phyloP scores from a whole-genome alignment of 2,113 vertebrate species.

The Acanthochromis polyacanthus region DNA sequence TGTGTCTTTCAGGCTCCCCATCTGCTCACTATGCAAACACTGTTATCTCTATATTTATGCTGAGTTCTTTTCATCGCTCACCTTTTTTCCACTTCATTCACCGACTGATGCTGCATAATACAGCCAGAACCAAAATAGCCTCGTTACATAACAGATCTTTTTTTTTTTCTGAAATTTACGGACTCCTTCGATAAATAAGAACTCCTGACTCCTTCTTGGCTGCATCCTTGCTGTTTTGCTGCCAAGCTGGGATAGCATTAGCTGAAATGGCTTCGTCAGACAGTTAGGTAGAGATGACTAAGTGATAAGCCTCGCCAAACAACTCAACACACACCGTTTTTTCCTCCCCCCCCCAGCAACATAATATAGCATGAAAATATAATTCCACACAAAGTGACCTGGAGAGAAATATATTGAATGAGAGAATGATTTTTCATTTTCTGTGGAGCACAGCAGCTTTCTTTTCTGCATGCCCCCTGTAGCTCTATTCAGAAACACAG shows the following conservation, averaged over 20 bases:
- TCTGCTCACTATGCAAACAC: constrained; percentile 48
- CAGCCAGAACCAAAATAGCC: constrained; percentile 40
- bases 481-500: constrained; percentile 49
- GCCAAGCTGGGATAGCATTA: constrained; percentile 44
- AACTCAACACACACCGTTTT: constrained; percentile 7
- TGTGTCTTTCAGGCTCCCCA: constrained; percentile 27
- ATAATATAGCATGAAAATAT: constrained; percentile 39
- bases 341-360: not conserved
- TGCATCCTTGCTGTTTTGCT: not conserved
- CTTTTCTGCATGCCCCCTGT: constrained; percentile 31
- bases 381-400: constrained; percentile 46
- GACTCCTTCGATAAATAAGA: constrained; percentile 42
- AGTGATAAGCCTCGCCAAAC: constrained; percentile 35
- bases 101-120: constrained; percentile 9
- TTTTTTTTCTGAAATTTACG: constrained; percentile 18
- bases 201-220: constrained; percentile 35
- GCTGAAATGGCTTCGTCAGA: constrained; percentile 35
- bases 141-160: constrained; percentile 43
- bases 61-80: constrained; percentile 21
- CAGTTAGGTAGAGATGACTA: constrained; percentile 51
- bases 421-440: constrained; percentile 53
- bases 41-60: constrained; percentile 22
- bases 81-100: constrained; percentile 40
- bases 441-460: constrained; percentile 23
- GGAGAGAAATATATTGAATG: constrained; percentile 38